phyloP scores from a whole-genome alignment of 1,140 invertebrate species.

The Lordiphosa stackelbergi region DNA sequence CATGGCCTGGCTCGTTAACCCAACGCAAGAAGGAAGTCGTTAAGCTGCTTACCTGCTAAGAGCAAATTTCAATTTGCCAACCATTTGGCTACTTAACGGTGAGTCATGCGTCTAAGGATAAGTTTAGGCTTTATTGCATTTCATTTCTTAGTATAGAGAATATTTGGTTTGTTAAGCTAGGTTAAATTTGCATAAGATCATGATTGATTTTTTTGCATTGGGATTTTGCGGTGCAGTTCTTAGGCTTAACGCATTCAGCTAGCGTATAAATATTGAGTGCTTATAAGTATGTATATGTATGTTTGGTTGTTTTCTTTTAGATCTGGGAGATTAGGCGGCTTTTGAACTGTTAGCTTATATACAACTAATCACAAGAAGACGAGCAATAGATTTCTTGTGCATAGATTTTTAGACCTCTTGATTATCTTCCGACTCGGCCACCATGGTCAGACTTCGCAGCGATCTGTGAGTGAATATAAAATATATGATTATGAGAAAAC shows the following conservation, averaged over 20 bases:
- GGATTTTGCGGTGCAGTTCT: constrained; percentile 28
- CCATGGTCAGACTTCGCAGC: constrained; percentile 73
- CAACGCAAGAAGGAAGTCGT: constrained; percentile 16
- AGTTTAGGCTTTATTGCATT: constrained; percentile 62
- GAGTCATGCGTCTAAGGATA: constrained; percentile 38
- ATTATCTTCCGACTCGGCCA: constrained; percentile 67
- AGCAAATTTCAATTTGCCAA: background rate
- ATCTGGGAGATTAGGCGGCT: constrained; percentile 21
- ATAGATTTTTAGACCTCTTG: constrained; percentile 54
- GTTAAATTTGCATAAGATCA: constrained; percentile 21
- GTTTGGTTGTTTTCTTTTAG: constrained; percentile 1
- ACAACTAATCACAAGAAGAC: constrained; percentile 72
- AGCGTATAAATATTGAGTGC: constrained; percentile 32
- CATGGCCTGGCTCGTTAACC: constrained; percentile 54
- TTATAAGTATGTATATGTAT: constrained; percentile 11
- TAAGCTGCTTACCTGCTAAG: constrained; percentile 28
- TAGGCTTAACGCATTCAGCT: constrained; percentile 46
- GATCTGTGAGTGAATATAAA: constrained; percentile 42
- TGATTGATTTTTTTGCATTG: constrained; percentile 11
- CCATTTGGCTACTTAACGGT: too few relatives aligned
- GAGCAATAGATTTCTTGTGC: constrained; percentile 40
- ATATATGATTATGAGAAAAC: constrained; percentile 4
- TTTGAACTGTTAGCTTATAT: constrained; percentile 62
- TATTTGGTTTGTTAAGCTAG: constrained; percentile 37
- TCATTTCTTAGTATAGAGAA: constrained; percentile 59